Conservation (phyloP, 2,113 vertebrate species). For the Lophius piscatorius region DNA sequence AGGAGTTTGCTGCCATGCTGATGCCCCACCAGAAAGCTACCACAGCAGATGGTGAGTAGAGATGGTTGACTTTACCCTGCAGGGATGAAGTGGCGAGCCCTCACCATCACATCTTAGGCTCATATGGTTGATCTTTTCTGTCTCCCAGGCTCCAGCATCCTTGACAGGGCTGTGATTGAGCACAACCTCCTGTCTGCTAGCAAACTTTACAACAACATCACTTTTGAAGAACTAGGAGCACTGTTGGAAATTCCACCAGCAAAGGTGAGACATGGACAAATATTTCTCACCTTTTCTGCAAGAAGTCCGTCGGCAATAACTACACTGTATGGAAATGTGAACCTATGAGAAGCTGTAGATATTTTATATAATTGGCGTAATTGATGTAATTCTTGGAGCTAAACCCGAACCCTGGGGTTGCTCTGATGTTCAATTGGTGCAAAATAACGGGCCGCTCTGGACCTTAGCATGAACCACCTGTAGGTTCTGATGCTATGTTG, state of each 20-base stretch:
- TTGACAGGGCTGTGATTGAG: slow-evolving; percentile 98
- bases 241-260: slow-evolving; percentile 98
- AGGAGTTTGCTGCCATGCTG: slow-evolving; percentile 97
- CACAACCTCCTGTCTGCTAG: slow-evolving; percentile 98
- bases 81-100: no score
- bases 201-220: slow-evolving; percentile 99
- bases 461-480: no score
- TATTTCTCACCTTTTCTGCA: no score
- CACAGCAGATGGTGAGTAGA: slow-evolving; percentile 89
- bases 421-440: no score
- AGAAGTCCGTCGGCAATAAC: no score
- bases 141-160: slow-evolving; percentile 92
- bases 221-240: slow-evolving; percentile 97
- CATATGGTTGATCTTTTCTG: background rate
- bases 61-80: background rate
- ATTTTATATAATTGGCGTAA: no score
- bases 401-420: no score
- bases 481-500: no score
- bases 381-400: no score
- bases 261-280: slow-evolving; percentile 81
- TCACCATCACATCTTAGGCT: background rate
- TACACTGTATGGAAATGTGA: no score
- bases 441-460: no score
- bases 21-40: slow-evolving; percentile 99
- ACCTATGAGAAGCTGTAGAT: no score